Evolutionary conservation across 2,797 vertebrate species (phyloP), one percentile per base, ranked within the genome.

Genomic region (Podarcis lilfordi): DNA sequence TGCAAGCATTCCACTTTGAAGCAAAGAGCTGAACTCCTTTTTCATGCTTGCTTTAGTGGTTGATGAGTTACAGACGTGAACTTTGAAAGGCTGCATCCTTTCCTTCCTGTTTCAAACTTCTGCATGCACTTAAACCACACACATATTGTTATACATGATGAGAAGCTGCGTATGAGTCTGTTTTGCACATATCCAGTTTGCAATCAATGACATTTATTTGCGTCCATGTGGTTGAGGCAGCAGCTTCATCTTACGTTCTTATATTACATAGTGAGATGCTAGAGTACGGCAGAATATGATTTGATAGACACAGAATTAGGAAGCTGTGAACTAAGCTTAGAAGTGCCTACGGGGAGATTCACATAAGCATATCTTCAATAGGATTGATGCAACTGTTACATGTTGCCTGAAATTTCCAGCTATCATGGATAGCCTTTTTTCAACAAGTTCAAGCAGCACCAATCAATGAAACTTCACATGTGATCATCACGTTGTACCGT

Each of bases 21-120:
- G 86, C 35, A n/a, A 80, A 80, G 59, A 37, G 35, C 45, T 59
- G 29, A 61, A 40, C 17, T 75, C 75, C 79, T 89, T 32, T 89
- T 27, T 0, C 0, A 82, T 80, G 15, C 0, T 87, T 29, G 8
- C 27, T 64, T n/a, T 92, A 37, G 66, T 55, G 66, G 5, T 85
- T 92, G 72, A 89, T 88, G 50, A 84, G 35, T 82, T 1, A 19
- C 19, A 21, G 90, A 37, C n/a, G 55, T 82, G 71, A 82, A 85
- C 35, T 86, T 59, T 88, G 76, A 92, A 90, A 77, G 29, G 43
- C 21, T 23, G 4, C 64, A 90, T 75, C 15, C 85, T 80, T 85
- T 89, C 45, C 87, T 43, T 93, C 29, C 35, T 19, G 3, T 88
- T 93, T 29, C 25, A 76, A 37, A 61, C 5, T n/a, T 4, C 19